Evolutionary conservation across 1,140 invertebrate species (phyloP), one percentile per base, ranked within the genome.

Genomic region (Drosophila nannoptera): DNA sequence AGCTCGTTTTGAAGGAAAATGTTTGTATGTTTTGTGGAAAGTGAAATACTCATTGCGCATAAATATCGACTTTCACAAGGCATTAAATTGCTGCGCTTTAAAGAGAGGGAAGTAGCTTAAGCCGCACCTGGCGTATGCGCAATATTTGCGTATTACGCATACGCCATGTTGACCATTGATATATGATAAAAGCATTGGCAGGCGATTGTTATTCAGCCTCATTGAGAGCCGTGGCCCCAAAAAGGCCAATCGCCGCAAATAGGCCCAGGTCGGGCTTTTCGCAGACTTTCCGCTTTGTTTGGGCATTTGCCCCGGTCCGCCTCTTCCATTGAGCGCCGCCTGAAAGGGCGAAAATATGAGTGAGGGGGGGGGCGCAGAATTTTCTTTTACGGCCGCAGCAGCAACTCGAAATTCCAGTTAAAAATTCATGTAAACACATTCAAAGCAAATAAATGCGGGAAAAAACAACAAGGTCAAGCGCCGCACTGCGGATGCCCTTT

Each of bases 361-460:
- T 16, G 60, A 9, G 55, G 50, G 48, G 48, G 12, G 55, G 50
- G 48, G 48, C 12, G 42, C 12, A 14, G 22, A 42, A 42, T 11
- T 50, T 52, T 22, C 12, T 68, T 16, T 64, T 49, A 35, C 42
- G 16, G 45, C 32, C 16, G 42, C 52, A 7, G 38, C 32, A 22
- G 42, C 45, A 7, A 33, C 32, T 22, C 7, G 53, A 56, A 64
- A 58, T 64, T 62, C 40, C 56, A 52, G 58, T 56, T 5, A 49
- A 54, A 60, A 81, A 80, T 65, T 65, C 71, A 81, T 68, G 77
- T 69, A 66, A 69, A 76, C 73, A 76, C 52, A 46, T 56, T 63
- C 43, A 69, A 73, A 55, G 64, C 69, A 76, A 80, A 81, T 69
- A 45, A 46, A 63, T 35, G 56, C 38, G 11, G 42, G 52, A 22